Evolutionary conservation across 1,140 invertebrate genomes (phyloP), one percentile per base, ranked within the genome.

Genomic region (Alviniconcha marisindica): DNA sequence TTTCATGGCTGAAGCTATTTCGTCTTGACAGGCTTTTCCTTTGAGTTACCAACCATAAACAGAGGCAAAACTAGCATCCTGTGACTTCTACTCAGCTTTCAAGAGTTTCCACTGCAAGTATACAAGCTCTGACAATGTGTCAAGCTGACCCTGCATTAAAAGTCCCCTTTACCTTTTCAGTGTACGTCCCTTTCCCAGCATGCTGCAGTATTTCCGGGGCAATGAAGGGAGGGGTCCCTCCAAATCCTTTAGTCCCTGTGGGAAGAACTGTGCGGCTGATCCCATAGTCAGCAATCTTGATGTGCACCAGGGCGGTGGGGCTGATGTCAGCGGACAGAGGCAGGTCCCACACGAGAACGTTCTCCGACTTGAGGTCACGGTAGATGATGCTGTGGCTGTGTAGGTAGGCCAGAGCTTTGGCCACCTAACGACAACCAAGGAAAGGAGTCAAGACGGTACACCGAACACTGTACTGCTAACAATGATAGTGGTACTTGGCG

Each of bases 111-210:
- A n/a, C n/a, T n/a, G n/a, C n/a, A n/a, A n/a, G n/a, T n/a, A n/a
- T n/a, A n/a, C n/a, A n/a, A n/a, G n/a, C n/a, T n/a, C n/a, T n/a
- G n/a, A n/a, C n/a, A n/a, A n/a, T n/a, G n/a, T n/a, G n/a, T n/a
- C n/a, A n/a, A n/a, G n/a, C n/a, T n/a, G n/a, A n/a, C n/a, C n/a
- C n/a, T n/a, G n/a, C n/a, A n/a, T n/a, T n/a, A n/a, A n/a, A n/a
- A n/a, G n/a, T n/a, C n/a, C n/a, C n/a, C n/a, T n/a, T 51, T 31
- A 96, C 96, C 94, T 99, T 99, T 92, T 99, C 98, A 0, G 98
- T 99, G 89, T 99, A 99, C 87, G 99, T 98, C 92, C 99, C 98
- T 92, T 99, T 98, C 0, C 99, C 99, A 92, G 99, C 99, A 92
- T 98, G 98, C 74, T 97, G 95, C 93, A 99, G 97, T 84, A 99